These are phyloP conservation scores for Eolophus roseicapilla DNA, from an alignment of 2,113 vertebrate species.

Conservation along the genomic window DNA sequence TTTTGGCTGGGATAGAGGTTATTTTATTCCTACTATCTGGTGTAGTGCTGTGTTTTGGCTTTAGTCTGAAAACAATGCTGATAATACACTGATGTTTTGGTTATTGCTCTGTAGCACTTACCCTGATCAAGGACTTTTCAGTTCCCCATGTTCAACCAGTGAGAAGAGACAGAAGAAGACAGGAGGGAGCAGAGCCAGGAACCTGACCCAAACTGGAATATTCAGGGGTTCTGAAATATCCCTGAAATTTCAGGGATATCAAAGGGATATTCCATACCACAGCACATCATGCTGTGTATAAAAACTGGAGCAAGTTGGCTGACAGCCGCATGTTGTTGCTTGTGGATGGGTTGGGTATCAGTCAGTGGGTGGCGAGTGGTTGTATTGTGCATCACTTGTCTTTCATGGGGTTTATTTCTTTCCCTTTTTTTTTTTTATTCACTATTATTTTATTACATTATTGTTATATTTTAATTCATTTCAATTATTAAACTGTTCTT, in stretches of 20 bases:
- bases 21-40: too few relatives aligned
- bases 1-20: too few relatives aligned
- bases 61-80: too few relatives aligned
- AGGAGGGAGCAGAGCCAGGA: not conserved
- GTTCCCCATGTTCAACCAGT: too few relatives aligned
- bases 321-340: not conserved
- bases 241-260: not conserved
- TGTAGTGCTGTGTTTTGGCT: too few relatives aligned
- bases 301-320: not conserved
- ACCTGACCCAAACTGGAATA: not conserved
- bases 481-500: not conserved
- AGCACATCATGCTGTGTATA: not conserved
- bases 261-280: not conserved
- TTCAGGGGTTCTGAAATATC: not conserved
- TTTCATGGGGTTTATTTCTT: not conserved
- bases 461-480: not conserved
- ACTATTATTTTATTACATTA: not conserved
- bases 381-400: not conserved
- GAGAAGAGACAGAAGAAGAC: too few relatives aligned
- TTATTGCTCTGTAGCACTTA: too few relatives aligned
- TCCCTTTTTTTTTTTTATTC: not conserved
- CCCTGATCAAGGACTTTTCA: too few relatives aligned
- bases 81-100: too few relatives aligned
- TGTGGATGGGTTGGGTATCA: not conserved
- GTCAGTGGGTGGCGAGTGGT: not conserved